Conservation (phyloP, 2,888 invertebrate genomes). For the Digitonthophagus gazella region DNA sequence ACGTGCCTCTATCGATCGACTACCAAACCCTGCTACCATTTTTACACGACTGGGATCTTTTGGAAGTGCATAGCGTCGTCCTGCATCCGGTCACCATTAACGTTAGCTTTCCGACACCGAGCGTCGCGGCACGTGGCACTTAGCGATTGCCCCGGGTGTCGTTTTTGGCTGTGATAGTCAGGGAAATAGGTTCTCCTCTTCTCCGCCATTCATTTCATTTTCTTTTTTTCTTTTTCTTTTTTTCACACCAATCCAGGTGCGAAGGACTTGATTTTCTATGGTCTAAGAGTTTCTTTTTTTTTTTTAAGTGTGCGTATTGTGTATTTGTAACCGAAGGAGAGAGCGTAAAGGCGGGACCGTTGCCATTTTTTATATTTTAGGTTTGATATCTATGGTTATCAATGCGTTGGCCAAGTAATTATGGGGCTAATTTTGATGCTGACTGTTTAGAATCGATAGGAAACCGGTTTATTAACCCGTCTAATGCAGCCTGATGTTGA, state of each 20-base stretch:
- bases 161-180: constrained; percentile 22
- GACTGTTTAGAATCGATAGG: not conserved
- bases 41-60: constrained; percentile 60
- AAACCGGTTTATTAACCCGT: not conserved
- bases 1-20: constrained; percentile 82
- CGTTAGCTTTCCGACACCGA: constrained; percentile 66
- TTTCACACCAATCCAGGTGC: not conserved
- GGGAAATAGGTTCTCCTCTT: constrained; percentile 15
- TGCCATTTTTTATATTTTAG: not conserved
- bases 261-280: too few relatives aligned
- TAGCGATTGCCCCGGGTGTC: not conserved
- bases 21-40: constrained; percentile 70
- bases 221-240: not conserved
- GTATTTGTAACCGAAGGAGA: too few relatives aligned
- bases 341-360: too few relatives aligned
- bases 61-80: constrained; percentile 59
- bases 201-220: not conserved
- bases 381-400: not conserved
- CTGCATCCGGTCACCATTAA: constrained; percentile 87
- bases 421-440: not conserved
- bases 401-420: not conserved
- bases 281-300: too few relatives aligned
- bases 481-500: not conserved
- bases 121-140: not conserved
- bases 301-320: too few relatives aligned